These are phyloP conservation scores for Rhinogobius similis DNA, from an alignment of 2,113 vertebrate genomes.

Conservation along the genomic window DNA sequence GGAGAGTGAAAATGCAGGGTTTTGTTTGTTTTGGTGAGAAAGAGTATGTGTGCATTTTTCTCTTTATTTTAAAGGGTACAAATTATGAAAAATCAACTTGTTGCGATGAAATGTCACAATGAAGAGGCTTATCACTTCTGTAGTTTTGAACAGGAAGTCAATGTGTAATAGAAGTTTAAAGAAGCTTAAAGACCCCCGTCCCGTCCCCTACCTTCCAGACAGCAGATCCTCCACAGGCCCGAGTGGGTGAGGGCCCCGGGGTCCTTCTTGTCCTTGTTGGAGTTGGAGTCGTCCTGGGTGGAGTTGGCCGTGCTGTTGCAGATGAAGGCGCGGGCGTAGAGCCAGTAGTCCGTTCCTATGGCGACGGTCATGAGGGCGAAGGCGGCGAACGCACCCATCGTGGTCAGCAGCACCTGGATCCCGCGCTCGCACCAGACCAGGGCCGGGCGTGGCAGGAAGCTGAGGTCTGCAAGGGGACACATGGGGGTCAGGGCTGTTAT, in stretches of 20 bases:
- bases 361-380: conserved; percentile 94
- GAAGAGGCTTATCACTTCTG: too few relatives aligned
- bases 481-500: neutral
- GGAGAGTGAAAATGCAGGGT: neutral
- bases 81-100: too few relatives aligned
- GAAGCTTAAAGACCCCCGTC: too few relatives aligned
- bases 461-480: conserved; percentile 36
- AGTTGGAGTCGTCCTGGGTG: conserved; percentile 79
- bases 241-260: conserved; percentile 92
- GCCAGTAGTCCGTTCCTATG: conserved; percentile 94
- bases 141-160: too few relatives aligned
- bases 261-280: conserved; percentile 86
- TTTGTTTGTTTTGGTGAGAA: neutral
- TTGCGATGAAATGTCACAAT: too few relatives aligned
- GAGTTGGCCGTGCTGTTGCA: conserved; percentile 92
- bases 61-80: too few relatives aligned
- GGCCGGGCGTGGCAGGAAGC: conserved; percentile 69
- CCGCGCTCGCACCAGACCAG: conserved; percentile 91
- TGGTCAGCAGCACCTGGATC: conserved; percentile 89
- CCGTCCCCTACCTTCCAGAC: conserved; percentile 83
- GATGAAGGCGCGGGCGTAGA: conserved; percentile 90
- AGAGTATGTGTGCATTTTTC: too few relatives aligned
- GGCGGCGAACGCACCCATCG: conserved; percentile 90
- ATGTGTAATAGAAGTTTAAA: too few relatives aligned
- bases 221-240: conserved; percentile 93